phyloP scores from a whole-genome alignment of 2,888 invertebrate species.

The Seira ritae region DNA sequence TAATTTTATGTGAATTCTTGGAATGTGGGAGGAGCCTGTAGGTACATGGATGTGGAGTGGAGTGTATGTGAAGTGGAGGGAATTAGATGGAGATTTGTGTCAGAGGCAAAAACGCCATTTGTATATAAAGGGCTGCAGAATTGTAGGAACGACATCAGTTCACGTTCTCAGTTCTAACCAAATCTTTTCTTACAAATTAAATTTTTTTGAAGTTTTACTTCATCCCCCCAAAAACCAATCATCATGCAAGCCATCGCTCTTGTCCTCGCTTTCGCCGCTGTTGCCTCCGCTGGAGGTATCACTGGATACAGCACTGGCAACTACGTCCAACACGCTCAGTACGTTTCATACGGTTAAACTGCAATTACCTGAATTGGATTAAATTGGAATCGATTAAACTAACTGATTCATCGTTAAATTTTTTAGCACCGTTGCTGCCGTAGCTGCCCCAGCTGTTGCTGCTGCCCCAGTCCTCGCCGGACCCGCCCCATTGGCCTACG shows the following conservation, averaged over 20 bases:
- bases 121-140: slow-evolving; percentile 41
- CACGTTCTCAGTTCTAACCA: slow-evolving; percentile 27
- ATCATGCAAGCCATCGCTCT: slow-evolving; percentile 45
- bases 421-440: slow-evolving; percentile 24
- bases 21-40: neutral
- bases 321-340: slow-evolving; percentile 56
- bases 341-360: no score
- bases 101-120: slow-evolving; percentile 2
- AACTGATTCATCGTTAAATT: no score
- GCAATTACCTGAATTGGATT: no score
- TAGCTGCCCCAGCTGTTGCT: neutral
- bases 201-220: slow-evolving; percentile 53
- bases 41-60: neutral
- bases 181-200: slow-evolving; percentile 35
- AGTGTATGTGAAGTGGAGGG: no score
- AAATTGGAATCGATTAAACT: no score
- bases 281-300: slow-evolving; percentile 44
- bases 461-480: neutral
- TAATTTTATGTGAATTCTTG: neutral
- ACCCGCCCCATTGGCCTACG: slow-evolving; percentile 1
- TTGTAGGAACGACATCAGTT: slow-evolving; percentile 46
- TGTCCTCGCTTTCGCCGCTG: slow-evolving; percentile 29
- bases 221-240: slow-evolving; percentile 49
- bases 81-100: neutral
- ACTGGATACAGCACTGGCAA: slow-evolving; percentile 57